A percentile compares a stretch with the other conserved stretches of the same genome.
These are phyloP conservation scores for Agelaius phoeniceus DNA, from an alignment of 2,113 vertebrate species.

Conservation along the genomic window DNA sequence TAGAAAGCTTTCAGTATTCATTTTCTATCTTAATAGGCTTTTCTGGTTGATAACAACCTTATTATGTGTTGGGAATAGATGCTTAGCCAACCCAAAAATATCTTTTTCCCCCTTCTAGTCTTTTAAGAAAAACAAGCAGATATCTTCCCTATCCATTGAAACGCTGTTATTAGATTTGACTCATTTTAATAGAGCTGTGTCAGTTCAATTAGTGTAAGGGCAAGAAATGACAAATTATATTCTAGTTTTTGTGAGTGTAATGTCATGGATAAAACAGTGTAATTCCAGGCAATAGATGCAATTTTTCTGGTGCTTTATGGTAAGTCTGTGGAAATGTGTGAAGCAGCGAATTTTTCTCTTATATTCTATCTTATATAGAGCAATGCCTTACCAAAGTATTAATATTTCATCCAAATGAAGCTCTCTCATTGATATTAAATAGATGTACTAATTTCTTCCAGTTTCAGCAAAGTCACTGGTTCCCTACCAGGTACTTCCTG, in stretches of 20 bases:
- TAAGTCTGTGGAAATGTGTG: not conserved
- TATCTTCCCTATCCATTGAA: constrained; percentile 18
- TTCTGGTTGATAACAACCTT: constrained; percentile 71
- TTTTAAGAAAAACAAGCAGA: constrained; percentile 50
- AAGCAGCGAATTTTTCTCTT: not conserved
- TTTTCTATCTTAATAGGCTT: constrained; percentile 74
- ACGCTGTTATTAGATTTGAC: constrained; percentile 27
- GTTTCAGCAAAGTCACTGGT: not conserved
- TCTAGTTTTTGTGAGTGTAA: not conserved
- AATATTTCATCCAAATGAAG: not conserved
- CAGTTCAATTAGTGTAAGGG: constrained; percentile 25
- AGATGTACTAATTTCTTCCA: not conserved
- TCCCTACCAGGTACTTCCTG: not conserved
- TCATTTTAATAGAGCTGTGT: constrained; percentile 29
- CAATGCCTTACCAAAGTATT: not conserved
- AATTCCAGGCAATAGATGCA: not conserved
- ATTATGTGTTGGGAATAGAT: constrained; percentile 71
- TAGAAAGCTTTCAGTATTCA: constrained; percentile 74
- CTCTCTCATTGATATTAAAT: not conserved
- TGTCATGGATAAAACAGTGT: not conserved
- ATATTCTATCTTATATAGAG: not conserved
- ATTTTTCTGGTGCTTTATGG: not conserved
- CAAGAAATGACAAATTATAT: constrained; percentile 6
- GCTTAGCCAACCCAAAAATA: constrained; percentile 55
- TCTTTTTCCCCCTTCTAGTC: not conserved